Base-by-base conservation (phyloP, 2,113 vertebrate genomes). In the Poeciliopsis prolifica region DNA sequence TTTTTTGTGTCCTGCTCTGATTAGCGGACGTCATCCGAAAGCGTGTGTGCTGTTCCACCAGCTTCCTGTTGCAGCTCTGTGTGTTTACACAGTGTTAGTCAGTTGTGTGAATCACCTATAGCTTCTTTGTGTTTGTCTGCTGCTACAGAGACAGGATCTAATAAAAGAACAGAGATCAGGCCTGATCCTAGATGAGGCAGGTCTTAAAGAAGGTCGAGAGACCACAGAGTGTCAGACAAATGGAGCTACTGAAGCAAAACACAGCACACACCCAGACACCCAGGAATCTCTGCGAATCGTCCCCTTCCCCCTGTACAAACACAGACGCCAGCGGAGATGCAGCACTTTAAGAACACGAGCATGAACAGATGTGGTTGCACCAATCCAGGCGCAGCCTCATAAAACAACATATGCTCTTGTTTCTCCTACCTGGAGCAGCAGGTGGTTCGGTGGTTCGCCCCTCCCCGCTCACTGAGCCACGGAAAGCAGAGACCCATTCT, bases 401-500 rank as follows among this genome's bases (percentile, higher is more conserved):
- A 88, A 90, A 92, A 84, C 78, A 89, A 77, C 88, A 89, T 91
- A 91, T 91, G 90, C 62, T 85, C 72, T 72, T 76, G 84, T 88
- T 79, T 79, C 84, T 86, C 70, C 85, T 92, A 93, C 89, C 91
- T 92, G 88, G 72, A 88, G 90, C 83, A 92, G 90, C 93, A 94
- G 89, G 91, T 93, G 89, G 85, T 87, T 74, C 15, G 48, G 35
- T 12, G 35, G 35, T 37, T 37, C 2, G 7, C 81, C 88, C 89
- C 88, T 77, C 90, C 92, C 74, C n/a, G 22, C 33, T 60, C 40
- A 9, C 65, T 26, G 26, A 75, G 67, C 51, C 69, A 28, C 72
- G 54, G 61, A 28, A 76, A 69, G 28, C 69, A 64, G 61, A 63
- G 61, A 33, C 8, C 58, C 15, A 48, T 31, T 58, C 69, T 72